Percentiles rank a stretch among this genome's conserved stretches.
Conservation (phyloP, 2,888 invertebrate genomes). For the Junonia oenone region DNA sequence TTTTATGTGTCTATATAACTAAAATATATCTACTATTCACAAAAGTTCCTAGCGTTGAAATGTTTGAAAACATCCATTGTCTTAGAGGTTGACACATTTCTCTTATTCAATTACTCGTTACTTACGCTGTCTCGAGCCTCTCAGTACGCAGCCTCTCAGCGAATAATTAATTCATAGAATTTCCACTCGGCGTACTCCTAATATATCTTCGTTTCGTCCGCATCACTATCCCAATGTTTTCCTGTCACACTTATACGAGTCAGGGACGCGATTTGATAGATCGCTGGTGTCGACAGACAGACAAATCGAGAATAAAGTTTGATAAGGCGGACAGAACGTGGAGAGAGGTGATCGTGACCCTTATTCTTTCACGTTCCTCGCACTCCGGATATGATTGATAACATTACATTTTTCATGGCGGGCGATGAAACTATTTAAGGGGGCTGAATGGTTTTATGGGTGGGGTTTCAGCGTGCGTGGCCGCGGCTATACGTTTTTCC, state of each 20-base stretch:
- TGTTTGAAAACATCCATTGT: not conserved
- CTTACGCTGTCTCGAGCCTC: slow-evolving; percentile 3
- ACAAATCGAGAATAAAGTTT: slow-evolving; percentile 45
- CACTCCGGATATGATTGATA: slow-evolving; percentile 47
- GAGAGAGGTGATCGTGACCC: slow-evolving; percentile 39
- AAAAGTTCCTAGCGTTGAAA: not conserved
- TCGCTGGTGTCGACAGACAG: slow-evolving; percentile 32
- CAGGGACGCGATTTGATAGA: slow-evolving; percentile 32
- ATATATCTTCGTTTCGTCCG: slow-evolving; percentile 22
- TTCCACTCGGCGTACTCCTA: slow-evolving; percentile 9
- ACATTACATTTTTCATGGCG: slow-evolving; percentile 55
- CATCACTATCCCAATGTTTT: slow-evolving; percentile 24
- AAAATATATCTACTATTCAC: not conserved
- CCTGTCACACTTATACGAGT: slow-evolving; percentile 29
- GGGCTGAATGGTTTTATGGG: slow-evolving; percentile 30
- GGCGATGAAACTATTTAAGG: slow-evolving; percentile 44
- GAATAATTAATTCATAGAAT: slow-evolving; percentile 28
- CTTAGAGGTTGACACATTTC: not conserved
- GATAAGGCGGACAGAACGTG: slow-evolving; percentile 49
- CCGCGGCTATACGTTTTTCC: slow-evolving; percentile 57
- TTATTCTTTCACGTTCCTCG: slow-evolving; percentile 45
- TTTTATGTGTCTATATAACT: too few species aligned
- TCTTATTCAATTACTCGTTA: slow-evolving; percentile 18
- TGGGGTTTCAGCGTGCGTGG: slow-evolving; percentile 47
- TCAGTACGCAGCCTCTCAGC: slow-evolving; percentile 8